Percentiles rank a stretch among this genome's conserved stretches.
phyloP scores from a whole-genome alignment of 2,113 vertebrate genomes.

The Sisor rabdophorus region DNA sequence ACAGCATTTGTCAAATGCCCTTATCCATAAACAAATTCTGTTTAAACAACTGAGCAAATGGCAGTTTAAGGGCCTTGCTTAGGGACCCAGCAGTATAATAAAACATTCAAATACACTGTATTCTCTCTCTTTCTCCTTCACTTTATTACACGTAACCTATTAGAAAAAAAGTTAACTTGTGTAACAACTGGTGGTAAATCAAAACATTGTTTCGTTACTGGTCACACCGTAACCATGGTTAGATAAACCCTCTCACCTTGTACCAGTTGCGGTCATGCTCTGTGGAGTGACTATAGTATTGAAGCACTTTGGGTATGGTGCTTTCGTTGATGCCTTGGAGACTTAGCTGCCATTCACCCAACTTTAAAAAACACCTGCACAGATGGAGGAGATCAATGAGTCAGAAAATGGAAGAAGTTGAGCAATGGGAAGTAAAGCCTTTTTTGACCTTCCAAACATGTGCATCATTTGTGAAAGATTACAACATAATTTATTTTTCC shows the following conservation, averaged over 20 bases:
- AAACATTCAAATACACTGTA: too few species aligned
- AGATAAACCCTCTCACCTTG: constrained; percentile 75
- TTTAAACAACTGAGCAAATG: too few species aligned
- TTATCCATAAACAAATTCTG: too few species aligned
- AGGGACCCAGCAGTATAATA: too few species aligned
- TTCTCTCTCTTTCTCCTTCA: too few species aligned
- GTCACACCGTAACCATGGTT: too few species aligned
- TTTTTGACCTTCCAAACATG: neutral
- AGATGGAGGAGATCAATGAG: neutral
- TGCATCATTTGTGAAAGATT: neutral
- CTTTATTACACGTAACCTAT: too few species aligned
- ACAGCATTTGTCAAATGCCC: too few species aligned
- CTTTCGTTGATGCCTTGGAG: constrained; percentile 98
- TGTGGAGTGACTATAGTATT: constrained; percentile 94
- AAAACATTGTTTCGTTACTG: neutral
- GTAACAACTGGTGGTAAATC: neutral
- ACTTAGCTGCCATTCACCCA: constrained; percentile 97
- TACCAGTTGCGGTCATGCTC: constrained; percentile 98
- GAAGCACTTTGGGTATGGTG: constrained; percentile 94
- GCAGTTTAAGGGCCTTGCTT: too few species aligned
- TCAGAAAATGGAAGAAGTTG: neutral
- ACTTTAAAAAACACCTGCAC: constrained; percentile 90
- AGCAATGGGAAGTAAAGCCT: neutral
- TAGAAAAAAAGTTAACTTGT: too few species aligned
- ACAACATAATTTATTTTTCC: constrained; percentile 11